Percentiles rank a stretch among this genome's conserved stretches.
These are phyloP conservation scores for Leptinotarsa lineolata DNA, from an alignment of 1,140 invertebrate species.

Conservation along the genomic window DNA sequence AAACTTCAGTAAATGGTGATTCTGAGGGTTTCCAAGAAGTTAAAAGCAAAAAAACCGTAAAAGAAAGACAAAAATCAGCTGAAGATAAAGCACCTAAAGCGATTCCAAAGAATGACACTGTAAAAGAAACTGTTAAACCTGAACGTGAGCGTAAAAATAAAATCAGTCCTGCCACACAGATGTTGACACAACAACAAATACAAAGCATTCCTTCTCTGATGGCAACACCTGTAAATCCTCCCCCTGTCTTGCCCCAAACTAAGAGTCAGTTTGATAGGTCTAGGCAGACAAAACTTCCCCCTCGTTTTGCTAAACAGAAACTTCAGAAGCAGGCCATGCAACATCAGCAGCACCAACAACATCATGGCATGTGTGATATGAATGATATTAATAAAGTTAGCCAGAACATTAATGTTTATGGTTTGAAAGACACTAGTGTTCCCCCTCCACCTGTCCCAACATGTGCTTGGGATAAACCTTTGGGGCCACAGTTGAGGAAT, in stretches of 20 bases:
- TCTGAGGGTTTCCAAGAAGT: slow-evolving; percentile 86
- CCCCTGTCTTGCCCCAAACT: slow-evolving; percentile 55
- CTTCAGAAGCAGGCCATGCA: slow-evolving; percentile 57
- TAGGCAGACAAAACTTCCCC: slow-evolving; percentile 66
- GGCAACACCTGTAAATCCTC: slow-evolving; percentile 59
- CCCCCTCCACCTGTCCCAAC: slow-evolving; percentile 67
- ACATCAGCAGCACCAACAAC: slow-evolving; percentile 48
- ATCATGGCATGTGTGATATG: slow-evolving; percentile 46
- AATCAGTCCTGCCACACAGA: slow-evolving; percentile 42
- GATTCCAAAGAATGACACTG: slow-evolving; percentile 53
- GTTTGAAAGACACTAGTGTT: slow-evolving; percentile 58
- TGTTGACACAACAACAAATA: slow-evolving; percentile 60
- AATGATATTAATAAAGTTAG: slow-evolving; percentile 58
- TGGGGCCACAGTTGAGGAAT: slow-evolving; percentile 65
- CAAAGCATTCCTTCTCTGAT: slow-evolving; percentile 61
- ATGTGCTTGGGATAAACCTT: slow-evolving; percentile 87
- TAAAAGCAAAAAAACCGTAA: slow-evolving; percentile 76
- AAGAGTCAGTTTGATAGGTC: slow-evolving; percentile 64
- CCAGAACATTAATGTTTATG: slow-evolving; percentile 51
- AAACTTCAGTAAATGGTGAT: slow-evolving; percentile 53
- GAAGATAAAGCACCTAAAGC: slow-evolving; percentile 61
- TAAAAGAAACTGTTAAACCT: slow-evolving; percentile 52
- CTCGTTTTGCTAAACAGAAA: slow-evolving; percentile 77
- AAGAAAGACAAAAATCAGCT: slow-evolving; percentile 61
- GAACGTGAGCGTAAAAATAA: slow-evolving; percentile 43